Evolutionary conservation across 2,888 invertebrate genomes (phyloP).

Genomic region (Lymantria dispar): DNA sequence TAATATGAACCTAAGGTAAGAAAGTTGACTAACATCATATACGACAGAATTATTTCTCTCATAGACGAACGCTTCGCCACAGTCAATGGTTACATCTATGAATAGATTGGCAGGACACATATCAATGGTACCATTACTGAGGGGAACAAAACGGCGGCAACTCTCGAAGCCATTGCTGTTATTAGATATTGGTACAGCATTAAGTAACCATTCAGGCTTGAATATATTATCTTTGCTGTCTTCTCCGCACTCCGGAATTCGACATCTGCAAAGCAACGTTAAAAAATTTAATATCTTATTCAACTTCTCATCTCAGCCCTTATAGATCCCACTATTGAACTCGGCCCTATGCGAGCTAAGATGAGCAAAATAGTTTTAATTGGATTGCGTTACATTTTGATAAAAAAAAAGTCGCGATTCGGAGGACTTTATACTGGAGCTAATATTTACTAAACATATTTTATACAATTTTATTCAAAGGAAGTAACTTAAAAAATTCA

Average conservation of each 20-base stretch:
- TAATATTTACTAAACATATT: no score
- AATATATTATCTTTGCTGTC: slow-evolving; percentile 47
- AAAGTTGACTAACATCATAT: slow-evolving; percentile 54
- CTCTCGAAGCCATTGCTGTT: slow-evolving; percentile 51
- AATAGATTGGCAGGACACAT: slow-evolving; percentile 55
- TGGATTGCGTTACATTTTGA: no score
- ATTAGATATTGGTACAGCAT: slow-evolving; percentile 61
- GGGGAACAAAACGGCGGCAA: slow-evolving; percentile 64
- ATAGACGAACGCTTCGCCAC: slow-evolving; percentile 54
- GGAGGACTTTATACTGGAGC: no score
- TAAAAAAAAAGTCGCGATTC: no score
- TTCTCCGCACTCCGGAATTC: slow-evolving; percentile 76
- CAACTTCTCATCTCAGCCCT: no score
- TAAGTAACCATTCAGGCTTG: slow-evolving; percentile 65
- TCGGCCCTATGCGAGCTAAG: no score
- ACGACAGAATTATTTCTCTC: slow-evolving; percentile 61
- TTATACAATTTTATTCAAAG: no score
- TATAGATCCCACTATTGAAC: no score
- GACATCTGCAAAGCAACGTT: slow-evolving; percentile 60
- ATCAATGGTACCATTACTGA: slow-evolving; percentile 43
- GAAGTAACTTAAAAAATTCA: no score
- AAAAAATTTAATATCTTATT: no score
- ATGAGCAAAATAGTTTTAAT: no score
- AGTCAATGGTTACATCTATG: slow-evolving; percentile 27
- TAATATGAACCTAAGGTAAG: no score